phyloP scores from a whole-genome alignment of 2,113 vertebrate genomes.

The Tupaia chinensis region DNA sequence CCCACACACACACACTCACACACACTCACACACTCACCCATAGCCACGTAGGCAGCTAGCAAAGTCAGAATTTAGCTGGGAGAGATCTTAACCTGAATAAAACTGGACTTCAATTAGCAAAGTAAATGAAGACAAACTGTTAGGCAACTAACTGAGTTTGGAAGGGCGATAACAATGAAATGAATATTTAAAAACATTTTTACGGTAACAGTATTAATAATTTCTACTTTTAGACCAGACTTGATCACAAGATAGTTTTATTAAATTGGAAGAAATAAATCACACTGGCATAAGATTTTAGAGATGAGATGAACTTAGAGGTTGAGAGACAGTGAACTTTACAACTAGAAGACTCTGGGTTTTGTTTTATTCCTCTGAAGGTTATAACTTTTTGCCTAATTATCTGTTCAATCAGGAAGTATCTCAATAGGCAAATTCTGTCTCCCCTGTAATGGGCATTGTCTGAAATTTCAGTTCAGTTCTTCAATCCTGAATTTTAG shows the following conservation, averaged over 20 bases:
- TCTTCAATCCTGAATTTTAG: background rate
- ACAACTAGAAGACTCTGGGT: background rate
- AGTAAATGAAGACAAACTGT: background rate
- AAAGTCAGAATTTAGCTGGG: background rate
- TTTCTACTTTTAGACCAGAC: background rate
- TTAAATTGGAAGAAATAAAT: background rate
- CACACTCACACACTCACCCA: too few relatives aligned
- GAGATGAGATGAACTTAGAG: background rate
- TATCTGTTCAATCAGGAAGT: background rate
- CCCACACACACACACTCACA: too few relatives aligned
- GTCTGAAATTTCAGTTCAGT: background rate
- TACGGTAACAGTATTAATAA: background rate
- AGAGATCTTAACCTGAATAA: background rate
- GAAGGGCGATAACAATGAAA: background rate
- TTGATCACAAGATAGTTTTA: slow-evolving; percentile 15
- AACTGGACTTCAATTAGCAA: background rate
- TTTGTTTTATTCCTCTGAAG: background rate
- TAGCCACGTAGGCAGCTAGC: background rate
- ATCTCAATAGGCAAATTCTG: background rate
- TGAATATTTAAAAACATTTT: background rate
- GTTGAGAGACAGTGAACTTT: background rate
- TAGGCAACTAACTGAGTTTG: background rate
- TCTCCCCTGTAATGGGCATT: background rate
- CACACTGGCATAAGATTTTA: background rate
- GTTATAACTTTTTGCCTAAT: background rate